These are phyloP conservation scores for Anguilla japonica DNA, from an alignment of 2,113 vertebrate genomes.

Conservation along the genomic window DNA sequence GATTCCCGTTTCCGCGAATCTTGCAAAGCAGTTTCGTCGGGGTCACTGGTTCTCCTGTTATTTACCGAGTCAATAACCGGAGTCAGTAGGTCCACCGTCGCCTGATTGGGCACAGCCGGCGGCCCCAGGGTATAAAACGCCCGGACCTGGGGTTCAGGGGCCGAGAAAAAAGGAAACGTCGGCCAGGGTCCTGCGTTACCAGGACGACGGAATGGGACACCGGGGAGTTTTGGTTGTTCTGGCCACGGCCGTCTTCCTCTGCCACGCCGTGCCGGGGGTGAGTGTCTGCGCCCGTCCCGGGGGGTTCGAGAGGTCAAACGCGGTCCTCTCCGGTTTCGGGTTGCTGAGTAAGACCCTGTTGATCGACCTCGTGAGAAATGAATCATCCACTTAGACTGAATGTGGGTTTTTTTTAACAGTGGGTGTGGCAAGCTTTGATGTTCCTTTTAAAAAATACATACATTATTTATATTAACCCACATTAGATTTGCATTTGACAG, in stretches of 20 bases:
- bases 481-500: too few species aligned
- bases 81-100: constrained; percentile 77
- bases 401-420: too few species aligned
- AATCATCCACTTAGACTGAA: too few species aligned
- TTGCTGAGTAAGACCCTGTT: too few species aligned
- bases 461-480: too few species aligned
- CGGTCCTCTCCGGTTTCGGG: too few species aligned
- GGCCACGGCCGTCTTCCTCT: constrained; percentile 42
- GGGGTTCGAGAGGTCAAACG: neutral
- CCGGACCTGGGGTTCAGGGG: neutral
- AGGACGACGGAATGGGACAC: constrained; percentile 61
- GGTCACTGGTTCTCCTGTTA: constrained; percentile 74
- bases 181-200: constrained; percentile 29
- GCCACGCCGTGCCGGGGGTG: constrained; percentile 68
- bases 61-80: constrained; percentile 79
- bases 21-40: constrained; percentile 66
- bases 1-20: constrained; percentile 74
- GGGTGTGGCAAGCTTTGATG: too few species aligned
- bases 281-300: constrained; percentile 47
- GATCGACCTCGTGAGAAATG: too few species aligned
- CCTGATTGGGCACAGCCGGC: constrained; percentile 60
- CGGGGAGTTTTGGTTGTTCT: constrained; percentile 64
- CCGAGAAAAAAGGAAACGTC: constrained; percentile 22
- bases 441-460: too few species aligned
- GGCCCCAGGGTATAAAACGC: constrained; percentile 66